Percentiles rank a stretch among this genome's conserved stretches.
Evolutionary conservation across 2,888 invertebrate species (phyloP).

Genomic region (Galerucella calmariensis): DNA sequence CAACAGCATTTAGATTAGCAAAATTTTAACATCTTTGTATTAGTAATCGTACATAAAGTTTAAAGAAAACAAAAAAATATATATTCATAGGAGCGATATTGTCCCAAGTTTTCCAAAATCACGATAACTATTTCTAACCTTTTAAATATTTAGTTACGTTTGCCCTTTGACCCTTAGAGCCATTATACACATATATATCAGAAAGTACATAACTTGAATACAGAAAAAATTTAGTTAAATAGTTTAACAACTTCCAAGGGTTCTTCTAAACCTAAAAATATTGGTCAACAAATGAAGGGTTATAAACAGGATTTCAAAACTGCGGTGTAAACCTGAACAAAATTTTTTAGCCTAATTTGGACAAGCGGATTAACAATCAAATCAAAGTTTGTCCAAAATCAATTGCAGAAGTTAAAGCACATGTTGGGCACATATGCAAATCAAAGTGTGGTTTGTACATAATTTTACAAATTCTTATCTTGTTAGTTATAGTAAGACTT

Average conservation of each 20-base stretch:
- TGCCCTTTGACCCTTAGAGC: conserved; percentile 63
- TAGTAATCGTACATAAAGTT: background rate
- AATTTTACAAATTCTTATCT: no score
- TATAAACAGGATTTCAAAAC: no score
- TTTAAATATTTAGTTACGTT: conserved; percentile 52
- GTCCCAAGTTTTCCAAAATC: conserved; percentile 60
- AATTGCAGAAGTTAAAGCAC: no score
- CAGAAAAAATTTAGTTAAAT: conserved; percentile 37
- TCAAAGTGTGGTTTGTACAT: no score
- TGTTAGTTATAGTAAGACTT: no score
- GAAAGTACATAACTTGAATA: conserved; percentile 56
- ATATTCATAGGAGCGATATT: conserved; percentile 52
- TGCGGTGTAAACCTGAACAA: no score
- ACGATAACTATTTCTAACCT: conserved; percentile 57
- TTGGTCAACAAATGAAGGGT: background rate
- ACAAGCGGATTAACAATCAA: no score
- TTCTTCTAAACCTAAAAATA: conserved; percentile 24
- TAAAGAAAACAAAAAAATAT: conserved; percentile 12
- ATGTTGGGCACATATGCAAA: no score
- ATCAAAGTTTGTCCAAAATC: no score
- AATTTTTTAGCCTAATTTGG: no score
- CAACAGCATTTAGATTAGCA: conserved; percentile 50
- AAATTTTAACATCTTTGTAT: conserved; percentile 9
- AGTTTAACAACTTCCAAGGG: conserved; percentile 25
- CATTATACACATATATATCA: conserved; percentile 61